Conservation (phyloP, 2,797 vertebrate species). For the Girardinus metallicus region DNA sequence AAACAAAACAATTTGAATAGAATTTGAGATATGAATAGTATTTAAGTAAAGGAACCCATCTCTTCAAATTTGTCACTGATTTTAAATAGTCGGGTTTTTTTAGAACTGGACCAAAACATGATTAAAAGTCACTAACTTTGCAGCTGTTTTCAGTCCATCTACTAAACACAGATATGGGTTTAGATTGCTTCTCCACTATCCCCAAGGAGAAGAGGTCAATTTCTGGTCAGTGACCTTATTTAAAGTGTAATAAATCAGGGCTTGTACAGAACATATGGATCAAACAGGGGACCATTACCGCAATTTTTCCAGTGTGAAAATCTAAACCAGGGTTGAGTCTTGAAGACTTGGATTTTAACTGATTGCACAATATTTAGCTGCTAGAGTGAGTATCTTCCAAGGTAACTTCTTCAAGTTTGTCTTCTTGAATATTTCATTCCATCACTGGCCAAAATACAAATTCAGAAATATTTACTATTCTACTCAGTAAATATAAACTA, state of each 20-base stretch:
- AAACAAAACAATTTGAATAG: background rate
- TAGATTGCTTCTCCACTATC: background rate
- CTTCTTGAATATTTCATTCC: conserved; percentile 15
- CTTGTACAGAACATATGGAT: background rate
- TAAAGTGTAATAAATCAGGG: background rate
- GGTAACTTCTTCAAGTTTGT: conserved; percentile 22
- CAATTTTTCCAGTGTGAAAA: background rate
- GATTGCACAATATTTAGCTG: conserved; percentile 1
- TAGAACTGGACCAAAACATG: background rate
- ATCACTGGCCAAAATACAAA: background rate
- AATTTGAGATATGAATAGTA: background rate
- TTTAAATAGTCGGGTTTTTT: background rate
- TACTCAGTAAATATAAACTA: background rate
- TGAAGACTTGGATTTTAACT: conserved; percentile 24
- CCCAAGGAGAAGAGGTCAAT: background rate
- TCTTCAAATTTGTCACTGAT: background rate
- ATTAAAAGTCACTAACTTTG: background rate
- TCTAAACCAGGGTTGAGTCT: background rate
- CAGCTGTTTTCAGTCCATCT: background rate
- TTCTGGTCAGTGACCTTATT: background rate
- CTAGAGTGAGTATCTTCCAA: conserved; percentile 3
- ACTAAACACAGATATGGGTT: background rate
- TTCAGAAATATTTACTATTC: background rate
- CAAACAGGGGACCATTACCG: background rate
- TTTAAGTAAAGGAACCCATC: background rate